Evolutionary conservation across 2,113 vertebrate species (phyloP).

Genomic region (Hyperopisus bebe): DNA sequence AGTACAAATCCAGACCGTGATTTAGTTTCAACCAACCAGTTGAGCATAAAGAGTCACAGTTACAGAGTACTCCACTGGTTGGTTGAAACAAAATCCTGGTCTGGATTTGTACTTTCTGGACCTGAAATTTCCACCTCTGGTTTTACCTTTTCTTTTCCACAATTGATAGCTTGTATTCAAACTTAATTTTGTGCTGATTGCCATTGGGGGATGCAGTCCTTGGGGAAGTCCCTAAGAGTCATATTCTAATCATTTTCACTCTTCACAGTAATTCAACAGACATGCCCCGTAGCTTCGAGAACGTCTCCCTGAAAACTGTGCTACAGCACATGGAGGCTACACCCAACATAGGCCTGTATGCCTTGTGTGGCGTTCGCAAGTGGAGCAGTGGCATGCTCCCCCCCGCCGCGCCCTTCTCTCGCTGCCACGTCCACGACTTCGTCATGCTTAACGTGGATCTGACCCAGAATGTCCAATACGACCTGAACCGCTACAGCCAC

Average conservation of each 20-base stretch:
- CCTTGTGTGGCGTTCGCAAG: slow-evolving; percentile 80
- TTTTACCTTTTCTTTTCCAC: not conserved
- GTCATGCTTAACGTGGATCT: slow-evolving; percentile 90
- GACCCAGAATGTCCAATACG: slow-evolving; percentile 95
- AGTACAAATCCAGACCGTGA: too few relatives aligned
- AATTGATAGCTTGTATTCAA: not conserved
- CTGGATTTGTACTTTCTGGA: too few relatives aligned
- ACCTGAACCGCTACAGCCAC: slow-evolving; percentile 92
- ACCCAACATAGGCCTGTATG: slow-evolving; percentile 85
- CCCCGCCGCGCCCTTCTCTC: slow-evolving; percentile 67
- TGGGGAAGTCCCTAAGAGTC: not conserved
- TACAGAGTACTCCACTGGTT: too few relatives aligned
- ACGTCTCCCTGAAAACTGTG: slow-evolving; percentile 81
- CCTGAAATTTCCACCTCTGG: too few relatives aligned
- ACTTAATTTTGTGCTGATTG: not conserved
- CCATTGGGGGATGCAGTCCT: not conserved
- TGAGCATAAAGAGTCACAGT: too few relatives aligned
- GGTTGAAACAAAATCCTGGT: too few relatives aligned
- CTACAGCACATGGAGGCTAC: slow-evolving; percentile 89
- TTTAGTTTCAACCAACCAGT: too few relatives aligned
- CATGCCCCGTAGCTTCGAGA: slow-evolving; percentile 41
- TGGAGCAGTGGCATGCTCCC: slow-evolving; percentile 77
- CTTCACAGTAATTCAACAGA: slow-evolving; percentile 63
- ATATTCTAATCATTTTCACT: not conserved
- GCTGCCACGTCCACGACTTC: slow-evolving; percentile 86